Percentiles rank a stretch among this genome's conserved stretches.
Evolutionary conservation across 1,140 invertebrate genomes (phyloP).

Genomic region (Globodera rostochiensis): DNA sequence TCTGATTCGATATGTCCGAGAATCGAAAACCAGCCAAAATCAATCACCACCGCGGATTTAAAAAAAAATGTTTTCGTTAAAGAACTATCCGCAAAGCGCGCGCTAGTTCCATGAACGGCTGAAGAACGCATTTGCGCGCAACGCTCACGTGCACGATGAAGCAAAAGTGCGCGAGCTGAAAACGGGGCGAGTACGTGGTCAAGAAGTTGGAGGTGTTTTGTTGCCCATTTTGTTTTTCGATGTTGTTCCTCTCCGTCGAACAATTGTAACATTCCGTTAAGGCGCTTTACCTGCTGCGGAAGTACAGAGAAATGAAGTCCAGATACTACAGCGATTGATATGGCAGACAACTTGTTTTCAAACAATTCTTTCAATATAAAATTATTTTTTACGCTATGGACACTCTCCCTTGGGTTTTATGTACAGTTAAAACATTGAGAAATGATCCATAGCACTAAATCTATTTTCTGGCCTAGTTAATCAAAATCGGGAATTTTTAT

Average conservation of each 20-base stretch:
- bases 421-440: no score
- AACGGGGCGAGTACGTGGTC: slow-evolving; percentile 80
- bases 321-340: slow-evolving; percentile 74
- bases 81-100: slow-evolving; percentile 83
- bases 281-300: slow-evolving; percentile 83
- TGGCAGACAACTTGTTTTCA: neutral
- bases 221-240: no score
- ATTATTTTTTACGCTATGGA: no score
- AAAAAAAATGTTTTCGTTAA: neutral
- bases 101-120: slow-evolving; percentile 77
- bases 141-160: slow-evolving; percentile 78
- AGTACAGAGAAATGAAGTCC: slow-evolving; percentile 84
- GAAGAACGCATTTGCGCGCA: slow-evolving; percentile 81
- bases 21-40: neutral
- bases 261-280: neutral
- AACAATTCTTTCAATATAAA: no score
- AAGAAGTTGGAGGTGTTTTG: slow-evolving; percentile 82
- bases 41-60: no score
- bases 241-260: neutral
- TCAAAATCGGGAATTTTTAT: no score
- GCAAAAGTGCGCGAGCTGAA: slow-evolving; percentile 77
- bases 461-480: no score
- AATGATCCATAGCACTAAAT: no score
- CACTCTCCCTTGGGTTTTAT: no score
- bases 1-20: no score